These are phyloP conservation scores for Lophotis ruficrista DNA, from an alignment of 2,113 vertebrate species.

Conservation along the genomic window DNA sequence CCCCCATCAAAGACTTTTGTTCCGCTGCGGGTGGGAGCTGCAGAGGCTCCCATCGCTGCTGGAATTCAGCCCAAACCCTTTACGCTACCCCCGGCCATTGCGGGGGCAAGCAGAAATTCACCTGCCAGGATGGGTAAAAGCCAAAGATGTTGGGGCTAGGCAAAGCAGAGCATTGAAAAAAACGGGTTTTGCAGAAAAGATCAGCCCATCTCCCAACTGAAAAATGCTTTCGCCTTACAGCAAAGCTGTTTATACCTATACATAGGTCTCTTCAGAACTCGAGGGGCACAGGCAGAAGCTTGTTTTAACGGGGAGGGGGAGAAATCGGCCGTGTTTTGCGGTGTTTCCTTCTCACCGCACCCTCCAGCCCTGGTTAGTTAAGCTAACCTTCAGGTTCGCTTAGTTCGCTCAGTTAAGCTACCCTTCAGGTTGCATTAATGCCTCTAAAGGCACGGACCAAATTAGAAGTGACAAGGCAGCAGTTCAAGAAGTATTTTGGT, in stretches of 20 bases:
- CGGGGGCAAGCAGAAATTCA: neutral
- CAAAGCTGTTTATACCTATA: neutral
- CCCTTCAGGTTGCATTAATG: neutral
- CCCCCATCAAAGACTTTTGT: neutral
- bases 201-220: accelerated
- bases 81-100: neutral
- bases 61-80: neutral
- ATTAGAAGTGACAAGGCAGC: neutral
- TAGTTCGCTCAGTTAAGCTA: neutral
- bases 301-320: neutral
- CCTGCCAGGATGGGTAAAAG: too few relatives aligned
- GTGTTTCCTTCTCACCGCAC: neutral
- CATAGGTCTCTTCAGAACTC: accelerated
- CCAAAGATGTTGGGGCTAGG: neutral
- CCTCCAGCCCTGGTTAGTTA: neutral
- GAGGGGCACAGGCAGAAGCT: neutral
- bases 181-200: neutral
- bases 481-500: neutral
- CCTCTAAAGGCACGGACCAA: neutral
- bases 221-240: neutral
- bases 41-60: neutral
- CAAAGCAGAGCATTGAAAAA: neutral
- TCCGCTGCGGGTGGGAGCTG: neutral
- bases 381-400: neutral
- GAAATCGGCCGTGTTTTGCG: accelerated